These are phyloP conservation scores for Tenthredo mesomela DNA, from an alignment of 2,888 invertebrate species.

Conservation along the genomic window DNA sequence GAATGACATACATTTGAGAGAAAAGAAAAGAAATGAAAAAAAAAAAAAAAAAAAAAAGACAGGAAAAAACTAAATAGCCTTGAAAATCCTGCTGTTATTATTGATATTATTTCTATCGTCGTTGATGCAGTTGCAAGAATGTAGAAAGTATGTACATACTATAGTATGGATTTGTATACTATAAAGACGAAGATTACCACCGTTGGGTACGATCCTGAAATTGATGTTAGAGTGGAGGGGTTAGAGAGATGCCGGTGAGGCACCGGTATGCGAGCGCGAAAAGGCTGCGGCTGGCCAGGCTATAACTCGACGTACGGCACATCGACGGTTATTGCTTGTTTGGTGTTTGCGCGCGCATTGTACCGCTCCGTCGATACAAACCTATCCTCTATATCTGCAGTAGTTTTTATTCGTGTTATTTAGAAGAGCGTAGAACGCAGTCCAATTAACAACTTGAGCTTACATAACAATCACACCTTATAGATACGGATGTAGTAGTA, in stretches of 20 bases:
- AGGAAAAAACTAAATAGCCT: not conserved
- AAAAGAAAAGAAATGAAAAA: not conserved
- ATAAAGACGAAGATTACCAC: not conserved
- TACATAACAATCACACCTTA: not conserved
- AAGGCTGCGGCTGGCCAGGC: constrained; percentile 18
- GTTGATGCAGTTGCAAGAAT: not conserved
- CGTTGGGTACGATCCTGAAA: constrained; percentile 7
- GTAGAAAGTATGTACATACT: not conserved
- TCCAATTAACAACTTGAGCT: not conserved
- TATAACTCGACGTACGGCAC: constrained; percentile 17
- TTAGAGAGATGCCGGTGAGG: constrained; percentile 24
- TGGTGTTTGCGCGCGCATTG: constrained; percentile 30
- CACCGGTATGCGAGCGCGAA: constrained; percentile 21
- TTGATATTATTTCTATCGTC: too few species aligned
- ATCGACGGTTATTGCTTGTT: constrained; percentile 40
- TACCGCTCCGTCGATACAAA: constrained; percentile 11
- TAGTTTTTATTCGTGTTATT: not conserved
- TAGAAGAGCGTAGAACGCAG: not conserved
- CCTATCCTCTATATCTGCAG: not conserved
- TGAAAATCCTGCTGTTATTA: not conserved
- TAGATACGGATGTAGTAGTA: not conserved
- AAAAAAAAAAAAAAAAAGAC: not conserved
- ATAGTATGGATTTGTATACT: not conserved
- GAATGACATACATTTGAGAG: not conserved
- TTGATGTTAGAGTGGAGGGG: constrained; percentile 2